These are phyloP conservation scores for Trisateles emortualis DNA, from an alignment of 2,888 invertebrate genomes.

Conservation along the genomic window DNA sequence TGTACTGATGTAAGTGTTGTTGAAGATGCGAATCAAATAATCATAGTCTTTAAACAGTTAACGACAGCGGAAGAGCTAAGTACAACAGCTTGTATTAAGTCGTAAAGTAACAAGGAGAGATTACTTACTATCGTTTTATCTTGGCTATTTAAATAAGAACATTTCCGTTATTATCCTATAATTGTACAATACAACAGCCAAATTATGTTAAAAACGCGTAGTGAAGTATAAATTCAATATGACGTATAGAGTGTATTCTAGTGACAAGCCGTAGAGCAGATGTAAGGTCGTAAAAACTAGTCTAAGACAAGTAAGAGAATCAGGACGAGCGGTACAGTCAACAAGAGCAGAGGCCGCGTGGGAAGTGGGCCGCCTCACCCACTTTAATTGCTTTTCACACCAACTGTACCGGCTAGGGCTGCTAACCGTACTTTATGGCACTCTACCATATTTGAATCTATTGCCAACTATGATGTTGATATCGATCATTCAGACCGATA, in stretches of 20 bases:
- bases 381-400: constrained; percentile 63
- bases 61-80: not conserved
- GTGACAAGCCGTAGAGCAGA: constrained; percentile 7
- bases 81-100: not conserved
- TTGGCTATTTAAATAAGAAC: too few species aligned
- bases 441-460: constrained; percentile 10
- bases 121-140: not conserved
- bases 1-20: not conserved
- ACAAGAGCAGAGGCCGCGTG: constrained; percentile 58
- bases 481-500: too few species aligned
- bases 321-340: constrained; percentile 62
- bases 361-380: constrained; percentile 68
- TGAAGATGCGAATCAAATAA: not conserved
- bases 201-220: too few species aligned
- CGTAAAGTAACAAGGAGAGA: not conserved
- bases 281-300: constrained; percentile 36
- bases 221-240: not conserved
- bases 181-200: too few species aligned
- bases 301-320: constrained; percentile 42
- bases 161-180: not conserved
- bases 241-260: constrained; percentile 2
- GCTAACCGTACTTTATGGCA: constrained; percentile 22
- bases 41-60: not conserved
- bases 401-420: constrained; percentile 47
- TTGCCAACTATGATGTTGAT: constrained; percentile 8